Conservation (phyloP, 2,113 vertebrate species). For the Loxodonta africana region DNA sequence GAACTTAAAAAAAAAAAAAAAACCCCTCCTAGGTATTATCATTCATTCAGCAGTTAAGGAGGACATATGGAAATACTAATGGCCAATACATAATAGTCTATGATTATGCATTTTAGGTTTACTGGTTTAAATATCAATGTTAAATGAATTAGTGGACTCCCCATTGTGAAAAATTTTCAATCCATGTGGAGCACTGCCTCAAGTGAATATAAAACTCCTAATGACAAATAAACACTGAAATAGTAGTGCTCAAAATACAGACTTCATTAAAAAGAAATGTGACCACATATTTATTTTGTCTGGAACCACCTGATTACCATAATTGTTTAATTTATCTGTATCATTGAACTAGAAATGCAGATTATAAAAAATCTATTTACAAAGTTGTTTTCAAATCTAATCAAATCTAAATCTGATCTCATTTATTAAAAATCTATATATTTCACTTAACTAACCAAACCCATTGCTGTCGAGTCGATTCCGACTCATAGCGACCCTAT, state of each 20-base stretch:
- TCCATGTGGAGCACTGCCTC: slow-evolving; percentile 19
- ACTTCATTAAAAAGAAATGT: slow-evolving; percentile 68
- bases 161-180: slow-evolving; percentile 53
- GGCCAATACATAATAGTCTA: neutral
- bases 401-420: slow-evolving; percentile 25
- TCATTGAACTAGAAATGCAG: slow-evolving; percentile 50
- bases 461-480: too few species aligned
- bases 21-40: neutral
- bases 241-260: slow-evolving; percentile 52
- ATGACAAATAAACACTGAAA: slow-evolving; percentile 46
- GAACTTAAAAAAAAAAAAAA: neutral
- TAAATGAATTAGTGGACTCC: slow-evolving; percentile 57
- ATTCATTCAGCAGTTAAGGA: neutral
- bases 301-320: slow-evolving; percentile 38
- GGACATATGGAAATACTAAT: slow-evolving; percentile 15
- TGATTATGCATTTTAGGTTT: slow-evolving; percentile 58
- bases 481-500: too few species aligned
- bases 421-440: neutral
- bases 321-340: slow-evolving; percentile 45
- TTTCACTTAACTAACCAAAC: neutral
- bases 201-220: slow-evolving; percentile 68
- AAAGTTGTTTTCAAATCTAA: slow-evolving; percentile 37
- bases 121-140: slow-evolving; percentile 52
- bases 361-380: neutral
- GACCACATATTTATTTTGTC: slow-evolving; percentile 44